Conservation (phyloP, 2,888 invertebrate species). For the Chymomyza caudatula region DNA sequence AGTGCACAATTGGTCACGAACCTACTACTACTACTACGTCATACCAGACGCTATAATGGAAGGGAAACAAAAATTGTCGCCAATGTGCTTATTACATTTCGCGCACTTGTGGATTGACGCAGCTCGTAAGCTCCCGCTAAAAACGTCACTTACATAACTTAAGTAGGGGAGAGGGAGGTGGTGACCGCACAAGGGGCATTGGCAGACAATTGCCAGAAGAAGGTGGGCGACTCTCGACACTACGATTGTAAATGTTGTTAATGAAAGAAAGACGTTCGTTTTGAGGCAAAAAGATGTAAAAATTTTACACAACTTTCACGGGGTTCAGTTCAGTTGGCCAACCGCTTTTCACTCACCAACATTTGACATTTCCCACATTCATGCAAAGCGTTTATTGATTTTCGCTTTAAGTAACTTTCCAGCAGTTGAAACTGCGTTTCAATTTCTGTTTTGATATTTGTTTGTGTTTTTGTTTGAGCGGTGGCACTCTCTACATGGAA, state of each 20-base stretch:
- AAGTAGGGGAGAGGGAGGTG: no score
- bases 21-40: constrained; percentile 6
- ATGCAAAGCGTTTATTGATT: constrained; percentile 29
- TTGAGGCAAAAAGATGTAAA: background rate
- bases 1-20: constrained; percentile 65
- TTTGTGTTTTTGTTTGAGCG: background rate
- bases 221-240: background rate
- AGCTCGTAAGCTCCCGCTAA: no score
- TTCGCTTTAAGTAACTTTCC: constrained; percentile 35
- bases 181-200: no score
- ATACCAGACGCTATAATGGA: background rate
- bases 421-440: constrained; percentile 37
- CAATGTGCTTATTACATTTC: background rate
- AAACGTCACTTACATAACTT: no score
- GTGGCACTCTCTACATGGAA: constrained; percentile 32
- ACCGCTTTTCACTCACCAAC: constrained; percentile 6
- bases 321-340: no score
- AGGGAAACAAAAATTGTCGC: no score
- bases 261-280: background rate
- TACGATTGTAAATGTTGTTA: background rate
- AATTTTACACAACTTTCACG: background rate
- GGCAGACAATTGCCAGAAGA: no score
- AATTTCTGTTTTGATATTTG: background rate
- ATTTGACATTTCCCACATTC: constrained; percentile 33
- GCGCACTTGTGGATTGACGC: background rate